Base-by-base conservation (phyloP, 2,113 vertebrate genomes). In the Donacobius atricapilla region DNA sequence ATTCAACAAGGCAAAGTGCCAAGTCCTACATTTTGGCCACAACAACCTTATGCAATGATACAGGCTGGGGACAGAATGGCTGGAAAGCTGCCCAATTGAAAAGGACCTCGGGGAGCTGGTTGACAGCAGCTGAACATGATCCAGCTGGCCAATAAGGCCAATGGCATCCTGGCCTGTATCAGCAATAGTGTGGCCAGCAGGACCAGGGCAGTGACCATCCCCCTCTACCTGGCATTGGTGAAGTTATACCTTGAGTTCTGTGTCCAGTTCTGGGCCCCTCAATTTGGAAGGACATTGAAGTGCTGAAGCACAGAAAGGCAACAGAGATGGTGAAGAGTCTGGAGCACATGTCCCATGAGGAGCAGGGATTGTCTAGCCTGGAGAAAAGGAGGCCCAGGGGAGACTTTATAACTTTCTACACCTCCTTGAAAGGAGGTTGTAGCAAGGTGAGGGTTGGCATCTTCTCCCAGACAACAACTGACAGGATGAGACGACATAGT, bases 181-280 rank as follows among this genome's bases (percentile, higher is more conserved):
- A 64, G 42, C 35, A 57, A 3, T 6, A 13, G 7, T 10, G 14
- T 13, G 21, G 14, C 42, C 66, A 80, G 50, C 35, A 57, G 57
- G 14, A 37, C 7, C 15, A 42, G 17, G 10, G 25, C 35, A 64
- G 44, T 4, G 35, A 48, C 2, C 0, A 0, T 47, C 16, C 18
- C 13, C 6, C 17, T 35, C 5, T 72, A 6, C 2, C 10, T 10
- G 4, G 14, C 25, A 37, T 1, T 72, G 35, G 7, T 33, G 15
- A 64, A 21, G 22, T 0, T 50, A 31, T 9, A 23, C 7, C 7
- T 57, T 8, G 18, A 64, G 14, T 35, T 0, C 42, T 42, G 13
- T 25, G 48, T 22, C 9, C 48, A 54, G 11, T 27, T 40, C 37
- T 37, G 17, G 15, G 12, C 3, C 31, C 18, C 50, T 50, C 25